Percentiles rank a stretch among this genome's conserved stretches.
Evolutionary conservation across 1,140 invertebrate species (phyloP).

Genomic region (Aphaenogaster ashmeadi): DNA sequence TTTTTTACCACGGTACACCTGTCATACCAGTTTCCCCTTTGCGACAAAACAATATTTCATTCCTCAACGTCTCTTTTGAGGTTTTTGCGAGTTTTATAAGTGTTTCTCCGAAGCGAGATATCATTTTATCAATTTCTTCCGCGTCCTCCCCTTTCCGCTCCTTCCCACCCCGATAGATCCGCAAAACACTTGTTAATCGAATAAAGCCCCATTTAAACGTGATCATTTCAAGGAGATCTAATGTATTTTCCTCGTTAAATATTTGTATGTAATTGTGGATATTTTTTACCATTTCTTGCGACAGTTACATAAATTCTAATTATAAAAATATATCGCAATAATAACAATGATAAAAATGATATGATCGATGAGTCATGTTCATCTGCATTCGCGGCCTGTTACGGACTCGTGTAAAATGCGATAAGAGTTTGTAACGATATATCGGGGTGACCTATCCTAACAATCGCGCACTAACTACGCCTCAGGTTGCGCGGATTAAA

Average conservation of each 20-base stretch:
- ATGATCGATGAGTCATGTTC: neutral
- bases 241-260: neutral
- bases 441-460: conserved; percentile 12
- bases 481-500: conserved; percentile 8
- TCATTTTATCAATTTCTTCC: conserved; percentile 6
- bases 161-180: neutral
- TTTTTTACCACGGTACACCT: conserved; percentile 39
- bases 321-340: neutral
- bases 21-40: conserved; percentile 25
- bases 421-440: neutral
- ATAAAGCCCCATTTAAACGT: neutral
- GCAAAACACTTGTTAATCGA: neutral
- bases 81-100: conserved; percentile 21
- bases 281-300: neutral
- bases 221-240: neutral
- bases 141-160: neutral
- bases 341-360: neutral
- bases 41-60: conserved; percentile 39
- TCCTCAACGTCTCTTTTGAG: conserved; percentile 27
- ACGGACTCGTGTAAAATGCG: neutral
- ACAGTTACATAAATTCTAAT: neutral
- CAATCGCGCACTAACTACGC: neutral
- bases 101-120: conserved; percentile 34
- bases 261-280: neutral
- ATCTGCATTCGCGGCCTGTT: neutral